Conservation (phyloP, 2,888 invertebrate species). For the Zhuqinia jingwanae region DNA sequence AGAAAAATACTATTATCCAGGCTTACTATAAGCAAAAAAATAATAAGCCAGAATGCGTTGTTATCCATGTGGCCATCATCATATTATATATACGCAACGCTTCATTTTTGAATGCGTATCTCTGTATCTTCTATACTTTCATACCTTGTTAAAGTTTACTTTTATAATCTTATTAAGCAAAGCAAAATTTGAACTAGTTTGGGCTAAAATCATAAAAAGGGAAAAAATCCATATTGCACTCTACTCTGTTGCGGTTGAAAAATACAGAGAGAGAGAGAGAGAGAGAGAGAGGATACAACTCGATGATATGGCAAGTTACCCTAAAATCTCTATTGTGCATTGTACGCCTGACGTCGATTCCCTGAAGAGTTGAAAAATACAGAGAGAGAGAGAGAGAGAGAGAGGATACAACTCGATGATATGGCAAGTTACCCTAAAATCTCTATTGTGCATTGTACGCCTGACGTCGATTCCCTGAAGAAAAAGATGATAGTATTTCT, state of each 20-base stretch:
- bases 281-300: neutral
- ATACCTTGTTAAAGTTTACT: no score
- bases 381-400: no score
- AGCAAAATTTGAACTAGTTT: neutral
- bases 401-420: neutral
- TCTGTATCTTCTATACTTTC: no score
- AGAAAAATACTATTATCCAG: no score
- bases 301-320: slow-evolving; percentile 44
- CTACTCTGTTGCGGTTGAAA: neutral
- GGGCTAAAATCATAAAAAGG: neutral
- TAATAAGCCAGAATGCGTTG: no score
- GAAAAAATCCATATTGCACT: slow-evolving; percentile 15
- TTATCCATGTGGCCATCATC: no score
- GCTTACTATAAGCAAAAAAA: no score
- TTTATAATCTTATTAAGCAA: neutral
- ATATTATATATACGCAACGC: no score
- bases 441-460: neutral
- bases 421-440: slow-evolving; percentile 45
- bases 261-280: no score
- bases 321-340: slow-evolving; percentile 4
- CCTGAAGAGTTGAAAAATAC: no score
- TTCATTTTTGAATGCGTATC: no score
- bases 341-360: neutral
- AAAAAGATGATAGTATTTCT: neutral
- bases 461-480: neutral